Base-by-base conservation (phyloP, 35 echinoderm and acorn worm genomes). In the Lytechinus variegatus region DNA sequence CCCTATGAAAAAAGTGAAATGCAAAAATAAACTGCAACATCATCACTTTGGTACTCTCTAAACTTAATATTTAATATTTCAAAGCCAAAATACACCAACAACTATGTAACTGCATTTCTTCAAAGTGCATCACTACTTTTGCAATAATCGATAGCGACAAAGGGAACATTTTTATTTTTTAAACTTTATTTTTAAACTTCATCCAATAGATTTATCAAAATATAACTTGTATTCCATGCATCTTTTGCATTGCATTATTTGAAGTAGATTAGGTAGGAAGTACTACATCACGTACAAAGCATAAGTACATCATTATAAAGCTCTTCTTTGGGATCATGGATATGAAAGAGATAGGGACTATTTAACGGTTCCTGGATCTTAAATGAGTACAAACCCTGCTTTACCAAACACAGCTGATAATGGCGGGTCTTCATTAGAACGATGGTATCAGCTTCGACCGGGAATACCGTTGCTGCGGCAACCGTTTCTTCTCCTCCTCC, bases 401-500 rank as follows among this genome's bases (percentile, higher is more conserved):
- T 5, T 44, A 90, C 88, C 29, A 90, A 21, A 21, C 27, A 33
- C 9, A 54, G 10, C 4, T 44, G 27, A 89, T 10, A 29, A 28
- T 90, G 10, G 29, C 13, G 52, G 27, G 88, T 51, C 52, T 54
- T 54, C 52, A 27, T 90, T 90, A 93, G 92, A 93, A 93, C 0
- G 92, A 93, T 27, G 92, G 92, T 54, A 93, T 93, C 92, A 93
- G 92, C 92, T 93, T 93, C 13, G 92, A 93, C 28, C 92, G 52
- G 28, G 92, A 93, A 57, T 93, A 93, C 54, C 92, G 54, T 54
- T 93, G 92, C 92, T 54, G 92, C 52, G 92, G 92, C 54, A 57
- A 10, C 92, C 92, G 52, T 10, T 93, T 93, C 92, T 93, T 93
- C 92, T 93, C 92, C 14, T 97, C 96, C 93, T 97, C 96, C 52